Evolutionary conservation across 2,888 invertebrate genomes (phyloP).

Genomic region (Oscheius sp.): DNA sequence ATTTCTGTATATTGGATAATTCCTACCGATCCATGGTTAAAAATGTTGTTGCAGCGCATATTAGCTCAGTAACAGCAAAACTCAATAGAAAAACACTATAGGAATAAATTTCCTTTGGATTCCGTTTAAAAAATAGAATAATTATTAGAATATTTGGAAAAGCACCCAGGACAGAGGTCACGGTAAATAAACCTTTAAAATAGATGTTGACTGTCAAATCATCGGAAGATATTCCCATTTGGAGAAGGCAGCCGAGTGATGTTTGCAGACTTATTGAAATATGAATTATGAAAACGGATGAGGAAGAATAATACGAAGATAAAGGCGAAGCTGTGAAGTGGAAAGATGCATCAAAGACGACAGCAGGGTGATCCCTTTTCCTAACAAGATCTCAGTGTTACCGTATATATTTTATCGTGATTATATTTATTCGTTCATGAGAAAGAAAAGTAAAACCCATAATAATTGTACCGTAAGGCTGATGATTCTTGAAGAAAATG

Average conservation of each 20-base stretch:
- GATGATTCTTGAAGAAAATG: neutral
- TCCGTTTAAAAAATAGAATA: neutral
- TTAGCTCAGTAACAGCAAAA: slow-evolving; percentile 16
- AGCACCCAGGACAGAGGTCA: neutral
- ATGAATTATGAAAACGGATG: no score
- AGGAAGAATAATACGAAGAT: no score
- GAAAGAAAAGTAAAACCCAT: slow-evolving; percentile 1
- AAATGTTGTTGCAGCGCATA: neutral
- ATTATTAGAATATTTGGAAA: slow-evolving; percentile 2
- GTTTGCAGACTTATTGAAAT: no score
- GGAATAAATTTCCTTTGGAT: slow-evolving; percentile 11
- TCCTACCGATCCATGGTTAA: slow-evolving; percentile 8
- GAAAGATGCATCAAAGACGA: neutral
- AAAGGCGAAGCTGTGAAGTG: no score
- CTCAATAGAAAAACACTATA: slow-evolving; percentile 18
- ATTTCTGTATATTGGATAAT: neutral
- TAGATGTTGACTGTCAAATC: neutral
- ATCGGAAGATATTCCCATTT: no score
- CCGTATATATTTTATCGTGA: no score
- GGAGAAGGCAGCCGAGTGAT: no score
- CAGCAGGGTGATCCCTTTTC: neutral
- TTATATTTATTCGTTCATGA: neutral
- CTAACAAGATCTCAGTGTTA: neutral
- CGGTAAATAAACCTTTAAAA: neutral
- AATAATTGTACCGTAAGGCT: slow-evolving; percentile 4